Conservation (phyloP, 2,113 vertebrate species). For the Cebidichthys violaceus region DNA sequence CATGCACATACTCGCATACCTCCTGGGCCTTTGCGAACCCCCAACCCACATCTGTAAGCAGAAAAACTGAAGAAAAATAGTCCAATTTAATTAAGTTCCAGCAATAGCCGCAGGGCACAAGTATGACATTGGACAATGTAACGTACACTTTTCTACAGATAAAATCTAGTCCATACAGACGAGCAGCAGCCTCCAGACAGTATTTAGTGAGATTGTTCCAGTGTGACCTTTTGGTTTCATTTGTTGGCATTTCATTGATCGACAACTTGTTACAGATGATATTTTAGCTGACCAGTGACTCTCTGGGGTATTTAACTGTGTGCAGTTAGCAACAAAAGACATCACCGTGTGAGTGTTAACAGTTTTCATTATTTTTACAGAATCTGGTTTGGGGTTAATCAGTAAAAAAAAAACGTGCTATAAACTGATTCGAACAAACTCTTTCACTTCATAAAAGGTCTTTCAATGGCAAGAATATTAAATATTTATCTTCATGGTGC, state of each 20-base stretch:
- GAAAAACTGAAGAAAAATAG: conserved; percentile 53
- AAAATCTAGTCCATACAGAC: conserved; percentile 41
- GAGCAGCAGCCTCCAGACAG: conserved; percentile 19
- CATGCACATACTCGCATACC: conserved; percentile 7
- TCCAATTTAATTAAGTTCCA: conserved; percentile 57
- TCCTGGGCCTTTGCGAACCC: neutral
- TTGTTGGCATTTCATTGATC: conserved; percentile 27
- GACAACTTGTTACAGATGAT: conserved; percentile 23
- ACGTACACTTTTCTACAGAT: conserved; percentile 66
- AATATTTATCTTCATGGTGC: neutral
- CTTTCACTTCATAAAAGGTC: neutral
- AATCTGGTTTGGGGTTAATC: conserved; percentile 2
- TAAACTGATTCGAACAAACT: neutral
- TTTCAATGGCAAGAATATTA: neutral
- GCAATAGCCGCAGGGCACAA: conserved; percentile 31
- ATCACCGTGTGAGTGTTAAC: neutral
- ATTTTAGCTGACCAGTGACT: conserved; percentile 6
- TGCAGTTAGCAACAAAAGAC: neutral
- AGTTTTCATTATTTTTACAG: neutral
- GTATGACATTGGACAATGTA: conserved; percentile 57
- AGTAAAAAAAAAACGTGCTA: neutral
- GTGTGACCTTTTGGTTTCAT: conserved; percentile 33
- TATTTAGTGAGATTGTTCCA: conserved; percentile 14
- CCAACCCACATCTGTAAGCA: conserved; percentile 17
- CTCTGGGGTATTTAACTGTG: neutral